A percentile compares a stretch with the other conserved stretches of the same genome.
Conservation (phyloP, 2,888 invertebrate genomes). For the Scrobipalpa costella region DNA sequence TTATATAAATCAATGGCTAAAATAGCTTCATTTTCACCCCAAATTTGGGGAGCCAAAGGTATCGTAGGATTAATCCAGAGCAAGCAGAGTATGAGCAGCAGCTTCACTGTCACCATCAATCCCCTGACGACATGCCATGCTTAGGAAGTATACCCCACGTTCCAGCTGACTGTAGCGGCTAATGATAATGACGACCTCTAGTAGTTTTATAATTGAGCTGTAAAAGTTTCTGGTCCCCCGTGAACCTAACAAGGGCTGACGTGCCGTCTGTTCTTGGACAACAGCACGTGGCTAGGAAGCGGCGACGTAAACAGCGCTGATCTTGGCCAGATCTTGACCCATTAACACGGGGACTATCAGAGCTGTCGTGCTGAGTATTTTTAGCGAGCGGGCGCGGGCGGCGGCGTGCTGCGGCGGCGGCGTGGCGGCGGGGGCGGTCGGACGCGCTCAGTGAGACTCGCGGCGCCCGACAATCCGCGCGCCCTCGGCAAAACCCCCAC, state of each 20-base stretch:
- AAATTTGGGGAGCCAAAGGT: too few relatives aligned
- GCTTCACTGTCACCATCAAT: too few relatives aligned
- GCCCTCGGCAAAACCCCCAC: slow-evolving; percentile 19
- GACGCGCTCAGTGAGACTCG: slow-evolving; percentile 2
- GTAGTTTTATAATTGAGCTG: too few relatives aligned
- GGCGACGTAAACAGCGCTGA: slow-evolving; percentile 72
- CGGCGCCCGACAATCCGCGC: slow-evolving; percentile 1
- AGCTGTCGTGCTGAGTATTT: slow-evolving; percentile 75
- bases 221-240: background rate
- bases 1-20: too few relatives aligned
- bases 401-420: slow-evolving; percentile 34
- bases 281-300: slow-evolving; percentile 49
- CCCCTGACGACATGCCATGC: too few relatives aligned
- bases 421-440: slow-evolving; percentile 32
- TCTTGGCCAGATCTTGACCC: slow-evolving; percentile 81
- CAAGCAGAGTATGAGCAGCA: too few relatives aligned
- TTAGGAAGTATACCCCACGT: too few relatives aligned
- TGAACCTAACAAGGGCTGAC: background rate
- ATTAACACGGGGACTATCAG: slow-evolving; percentile 74
- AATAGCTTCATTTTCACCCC: too few relatives aligned
- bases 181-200: too few relatives aligned
- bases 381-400: slow-evolving; percentile 64
- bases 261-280: background rate
- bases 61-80: too few relatives aligned
- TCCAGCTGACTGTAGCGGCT: too few relatives aligned